Evolutionary conservation across 2,888 invertebrate genomes (phyloP).

Genomic region (Tipula lateralis): DNA sequence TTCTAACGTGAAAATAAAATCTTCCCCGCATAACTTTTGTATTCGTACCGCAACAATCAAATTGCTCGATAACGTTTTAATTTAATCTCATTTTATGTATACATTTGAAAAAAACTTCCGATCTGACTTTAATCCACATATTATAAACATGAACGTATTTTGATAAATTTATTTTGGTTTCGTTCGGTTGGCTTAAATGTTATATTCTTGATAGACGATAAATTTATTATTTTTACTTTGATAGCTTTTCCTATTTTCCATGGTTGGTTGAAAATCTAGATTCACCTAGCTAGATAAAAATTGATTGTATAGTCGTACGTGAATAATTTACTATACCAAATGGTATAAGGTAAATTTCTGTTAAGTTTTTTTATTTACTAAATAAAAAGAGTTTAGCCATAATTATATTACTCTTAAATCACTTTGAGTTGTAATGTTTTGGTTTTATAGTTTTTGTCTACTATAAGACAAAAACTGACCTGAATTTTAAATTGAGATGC

Average conservation of each 20-base stretch:
- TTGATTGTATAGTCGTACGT: slow-evolving; percentile 5
- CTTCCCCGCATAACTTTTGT: background rate
- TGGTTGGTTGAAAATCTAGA: background rate
- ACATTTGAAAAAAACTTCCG: background rate
- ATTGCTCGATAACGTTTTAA: background rate
- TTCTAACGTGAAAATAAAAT: background rate
- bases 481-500: slow-evolving; percentile 14
- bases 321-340: background rate
- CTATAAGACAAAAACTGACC: background rate
- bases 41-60: background rate
- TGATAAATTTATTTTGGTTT: background rate
- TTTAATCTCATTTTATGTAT: background rate
- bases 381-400: background rate
- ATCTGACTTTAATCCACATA: background rate
- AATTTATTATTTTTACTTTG: background rate
- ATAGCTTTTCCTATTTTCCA: background rate
- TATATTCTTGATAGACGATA: background rate
- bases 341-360: background rate
- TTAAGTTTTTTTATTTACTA: background rate
- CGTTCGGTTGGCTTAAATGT: background rate
- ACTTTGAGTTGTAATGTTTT: no score
- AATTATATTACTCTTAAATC: no score
- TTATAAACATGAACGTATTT: background rate
- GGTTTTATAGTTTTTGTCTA: no score
- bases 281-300: background rate